Percentiles rank a stretch among this genome's conserved stretches.
Evolutionary conservation across 2,113 vertebrate species (phyloP).

Genomic region (Boulengeromyrus knoepffleri): DNA sequence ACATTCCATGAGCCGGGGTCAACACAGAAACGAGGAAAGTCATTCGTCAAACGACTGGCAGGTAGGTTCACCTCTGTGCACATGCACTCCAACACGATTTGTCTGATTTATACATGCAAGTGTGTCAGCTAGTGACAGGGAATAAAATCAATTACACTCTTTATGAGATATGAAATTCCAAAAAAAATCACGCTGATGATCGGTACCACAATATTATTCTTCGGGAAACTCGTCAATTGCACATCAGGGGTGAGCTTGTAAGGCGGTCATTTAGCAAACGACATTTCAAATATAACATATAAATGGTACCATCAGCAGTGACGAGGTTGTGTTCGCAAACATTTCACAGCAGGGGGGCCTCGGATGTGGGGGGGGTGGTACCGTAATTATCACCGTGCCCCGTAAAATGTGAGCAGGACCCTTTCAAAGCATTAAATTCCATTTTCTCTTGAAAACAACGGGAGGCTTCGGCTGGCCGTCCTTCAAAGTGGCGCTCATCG

Average conservation of each 20-base stretch:
- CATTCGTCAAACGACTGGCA: background rate
- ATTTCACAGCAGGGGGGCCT: background rate
- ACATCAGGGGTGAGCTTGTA: background rate
- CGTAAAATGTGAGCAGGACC: background rate
- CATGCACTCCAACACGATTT: background rate
- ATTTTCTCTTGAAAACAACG: background rate
- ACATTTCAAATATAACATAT: background rate
- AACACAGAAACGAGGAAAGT: background rate
- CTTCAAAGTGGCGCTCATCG: background rate
- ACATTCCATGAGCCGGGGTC: background rate
- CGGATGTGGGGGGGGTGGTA: background rate
- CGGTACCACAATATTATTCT: background rate
- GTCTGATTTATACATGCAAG: background rate
- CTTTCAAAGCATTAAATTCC: slow-evolving; percentile 7
- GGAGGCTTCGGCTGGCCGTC: background rate
- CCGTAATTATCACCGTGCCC: background rate
- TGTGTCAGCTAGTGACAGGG: background rate
- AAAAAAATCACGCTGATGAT: background rate
- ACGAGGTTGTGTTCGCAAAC: background rate
- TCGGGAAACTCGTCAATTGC: background rate
- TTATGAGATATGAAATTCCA: background rate
- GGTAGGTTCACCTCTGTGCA: slow-evolving; percentile 1
- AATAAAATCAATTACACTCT: background rate
- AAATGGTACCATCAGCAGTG: background rate
- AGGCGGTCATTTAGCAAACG: background rate